Percentiles rank a stretch among this genome's conserved stretches.
Evolutionary conservation across 2,113 vertebrate genomes (phyloP).

Genomic region (Thalassoma bifasciatum): DNA sequence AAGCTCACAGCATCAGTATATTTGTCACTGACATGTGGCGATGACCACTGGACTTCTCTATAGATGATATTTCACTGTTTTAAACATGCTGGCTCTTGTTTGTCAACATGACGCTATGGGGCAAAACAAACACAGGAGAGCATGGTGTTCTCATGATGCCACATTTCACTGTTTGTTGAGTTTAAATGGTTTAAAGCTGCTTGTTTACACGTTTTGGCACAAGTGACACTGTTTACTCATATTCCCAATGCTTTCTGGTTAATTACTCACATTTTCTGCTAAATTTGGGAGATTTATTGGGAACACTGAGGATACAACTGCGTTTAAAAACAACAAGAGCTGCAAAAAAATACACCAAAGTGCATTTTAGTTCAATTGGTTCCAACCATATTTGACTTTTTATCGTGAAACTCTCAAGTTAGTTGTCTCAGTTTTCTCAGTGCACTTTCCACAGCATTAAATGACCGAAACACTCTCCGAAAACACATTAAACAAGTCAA

Average conservation of each 20-base stretch:
- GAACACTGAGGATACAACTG: not conserved
- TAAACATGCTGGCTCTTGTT: too few relatives aligned
- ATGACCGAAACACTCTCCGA: too few relatives aligned
- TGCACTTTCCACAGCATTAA: too few relatives aligned
- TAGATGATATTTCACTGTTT: not conserved
- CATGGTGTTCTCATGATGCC: not conserved
- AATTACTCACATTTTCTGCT: not conserved
- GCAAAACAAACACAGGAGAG: not conserved
- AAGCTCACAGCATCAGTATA: not conserved
- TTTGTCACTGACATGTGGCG: not conserved
- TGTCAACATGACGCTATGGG: not conserved
- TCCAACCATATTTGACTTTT: too few relatives aligned
- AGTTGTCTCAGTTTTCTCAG: too few relatives aligned
- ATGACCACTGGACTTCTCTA: too few relatives aligned
- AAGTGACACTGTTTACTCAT: constrained; percentile 21
- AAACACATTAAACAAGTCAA: too few relatives aligned
- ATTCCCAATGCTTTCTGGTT: constrained; percentile 3
- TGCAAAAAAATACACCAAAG: too few relatives aligned
- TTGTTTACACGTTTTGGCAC: constrained; percentile 45
- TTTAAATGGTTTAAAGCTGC: constrained; percentile 40
- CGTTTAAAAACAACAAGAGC: too few relatives aligned
- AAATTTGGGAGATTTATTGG: not conserved
- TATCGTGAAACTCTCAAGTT: too few relatives aligned
- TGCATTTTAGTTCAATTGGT: too few relatives aligned
- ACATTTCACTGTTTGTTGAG: constrained; percentile 45